Evolutionary conservation across 2,888 invertebrate genomes (phyloP), one percentile per base, ranked within the genome.

Genomic region (Petrolisthes manimaculis): DNA sequence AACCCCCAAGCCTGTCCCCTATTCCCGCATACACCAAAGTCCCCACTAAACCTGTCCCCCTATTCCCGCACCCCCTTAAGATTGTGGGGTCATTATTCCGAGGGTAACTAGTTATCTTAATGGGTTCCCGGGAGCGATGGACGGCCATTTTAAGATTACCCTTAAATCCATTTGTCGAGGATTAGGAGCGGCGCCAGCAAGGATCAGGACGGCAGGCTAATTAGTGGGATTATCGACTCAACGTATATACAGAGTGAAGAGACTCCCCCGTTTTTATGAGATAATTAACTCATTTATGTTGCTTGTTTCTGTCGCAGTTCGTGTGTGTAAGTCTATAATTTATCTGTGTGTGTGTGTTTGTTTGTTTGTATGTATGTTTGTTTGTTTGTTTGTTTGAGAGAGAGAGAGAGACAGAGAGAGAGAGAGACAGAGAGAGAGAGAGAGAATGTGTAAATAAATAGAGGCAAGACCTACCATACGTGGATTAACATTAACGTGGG

Each of bases 131-230:
- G 6, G 61, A 61, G 61, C 61, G 61, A 61, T 61, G 14, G 61
- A 61, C 6, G 61, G 61, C 61, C 61, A 61, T 61, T 61, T 61
- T 61, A 61, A 61, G 61, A 61, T 61, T 61, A 61, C 61, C 14
- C 14, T 61, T 61, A 61, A 61, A 61, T 61, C 61, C 61, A 61
- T 61, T 61, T 61, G 61, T 61, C 61, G 8, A 14, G 61, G 61
- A 61, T 61, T 61, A 61, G 61, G 61, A 61, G 61, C 61, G 61
- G 61, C 61, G 61, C 61, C 61, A 61, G 61, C 61, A 61, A 61
- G 61, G 61, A 14, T 61, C 61, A 14, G 61, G 14, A 14, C 14
- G 61, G 61, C 61, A 6, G 6, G 8, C 8, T 6, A 9, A 61
- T 9, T 61, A 9, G 14, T 6, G 14, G 14, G 61, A 61, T 61